Percentiles rank a stretch among this genome's conserved stretches.
Evolutionary conservation across 2,113 vertebrate genomes (phyloP).

Genomic region (Brevimyrus niger): DNA sequence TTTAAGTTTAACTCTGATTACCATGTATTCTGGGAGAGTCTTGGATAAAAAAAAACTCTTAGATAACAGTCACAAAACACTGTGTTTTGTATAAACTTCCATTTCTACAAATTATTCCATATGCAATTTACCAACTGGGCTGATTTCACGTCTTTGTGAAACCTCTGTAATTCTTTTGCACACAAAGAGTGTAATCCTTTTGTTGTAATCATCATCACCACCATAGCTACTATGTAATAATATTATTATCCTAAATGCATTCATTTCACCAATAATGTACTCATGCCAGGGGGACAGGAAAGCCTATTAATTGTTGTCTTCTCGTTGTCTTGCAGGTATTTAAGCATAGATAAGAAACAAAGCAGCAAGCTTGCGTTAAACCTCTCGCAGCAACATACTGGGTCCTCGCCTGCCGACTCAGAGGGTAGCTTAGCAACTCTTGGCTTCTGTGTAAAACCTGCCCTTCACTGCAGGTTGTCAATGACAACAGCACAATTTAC

Average conservation of each 20-base stretch:
- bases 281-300: background rate
- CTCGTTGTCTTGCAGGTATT: background rate
- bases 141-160: background rate
- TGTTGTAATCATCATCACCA: background rate
- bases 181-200: background rate
- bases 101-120: background rate
- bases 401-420: background rate
- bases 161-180: background rate
- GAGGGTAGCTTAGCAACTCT: constrained; percentile 26
- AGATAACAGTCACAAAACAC: background rate
- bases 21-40: background rate
- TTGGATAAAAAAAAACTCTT: background rate
- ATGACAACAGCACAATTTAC: constrained; percentile 17
- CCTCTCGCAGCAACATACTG: background rate
- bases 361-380: background rate
- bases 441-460: background rate
- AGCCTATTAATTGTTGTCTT: background rate
- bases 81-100: background rate
- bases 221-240: background rate
- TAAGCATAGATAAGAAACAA: background rate
- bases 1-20: background rate
- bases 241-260: background rate
- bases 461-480: constrained; percentile 5
- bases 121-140: background rate
- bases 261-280: background rate